Conservation (phyloP, 2,113 vertebrate genomes). For the Caloenas nicobarica region DNA sequence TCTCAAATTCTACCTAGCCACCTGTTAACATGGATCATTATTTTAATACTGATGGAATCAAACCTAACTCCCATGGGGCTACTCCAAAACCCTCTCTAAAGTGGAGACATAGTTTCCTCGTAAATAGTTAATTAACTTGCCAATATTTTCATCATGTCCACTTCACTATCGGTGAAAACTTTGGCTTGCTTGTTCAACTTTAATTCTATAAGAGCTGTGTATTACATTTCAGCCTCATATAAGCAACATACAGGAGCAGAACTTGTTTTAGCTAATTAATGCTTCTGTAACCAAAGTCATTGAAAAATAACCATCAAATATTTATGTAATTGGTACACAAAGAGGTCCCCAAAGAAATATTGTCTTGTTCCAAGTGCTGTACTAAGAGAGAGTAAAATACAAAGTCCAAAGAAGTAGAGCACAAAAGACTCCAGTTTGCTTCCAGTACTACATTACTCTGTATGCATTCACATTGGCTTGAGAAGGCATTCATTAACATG, state of each 20-base stretch:
- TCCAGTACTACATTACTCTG: not conserved
- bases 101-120: not conserved
- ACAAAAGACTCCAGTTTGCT: not conserved
- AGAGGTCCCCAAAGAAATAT: not conserved
- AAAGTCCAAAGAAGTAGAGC: not conserved
- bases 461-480: not conserved
- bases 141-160: not conserved
- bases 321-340: slow-evolving; percentile 13
- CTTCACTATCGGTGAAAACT: not conserved
- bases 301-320: slow-evolving; percentile 56
- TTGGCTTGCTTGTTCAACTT: not conserved
- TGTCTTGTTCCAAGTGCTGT: not conserved
- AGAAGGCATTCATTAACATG: not conserved
- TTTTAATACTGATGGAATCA: not conserved
- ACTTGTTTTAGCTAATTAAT: slow-evolving; percentile 46
- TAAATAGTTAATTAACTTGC: slow-evolving; percentile 7
- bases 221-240: slow-evolving; percentile 44
- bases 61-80: not conserved
- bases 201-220: slow-evolving; percentile 25
- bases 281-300: not conserved
- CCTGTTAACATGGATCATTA: not conserved
- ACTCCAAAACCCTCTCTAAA: not conserved
- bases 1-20: not conserved
- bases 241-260: slow-evolving; percentile 14
- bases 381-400: not conserved